These are phyloP conservation scores for Athripsodes cinereus DNA, from an alignment of 2,888 invertebrate species.

Conservation along the genomic window DNA sequence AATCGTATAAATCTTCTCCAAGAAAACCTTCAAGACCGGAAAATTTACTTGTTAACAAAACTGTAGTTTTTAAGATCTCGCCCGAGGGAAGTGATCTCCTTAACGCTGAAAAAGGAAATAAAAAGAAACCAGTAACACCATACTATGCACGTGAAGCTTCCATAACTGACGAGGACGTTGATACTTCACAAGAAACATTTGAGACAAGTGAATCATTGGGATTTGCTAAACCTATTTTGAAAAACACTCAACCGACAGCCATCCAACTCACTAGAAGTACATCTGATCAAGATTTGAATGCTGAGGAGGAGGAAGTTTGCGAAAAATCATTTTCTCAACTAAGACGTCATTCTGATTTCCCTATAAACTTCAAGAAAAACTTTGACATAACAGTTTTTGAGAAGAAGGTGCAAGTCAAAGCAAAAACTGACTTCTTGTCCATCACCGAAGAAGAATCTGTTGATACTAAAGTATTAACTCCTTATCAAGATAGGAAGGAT, in stretches of 20 bases:
- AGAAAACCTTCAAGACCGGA: conserved; percentile 61
- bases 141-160: conserved; percentile 65
- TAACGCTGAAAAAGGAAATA: conserved; percentile 51
- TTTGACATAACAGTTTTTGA: conserved; percentile 20
- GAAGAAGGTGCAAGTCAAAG: no score
- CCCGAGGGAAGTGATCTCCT: conserved; percentile 41
- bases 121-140: conserved; percentile 72
- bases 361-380: conserved; percentile 28
- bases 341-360: conserved; percentile 50
- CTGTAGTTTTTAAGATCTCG: conserved; percentile 49
- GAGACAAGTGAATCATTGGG: conserved; percentile 44
- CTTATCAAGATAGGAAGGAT: conserved; percentile 39
- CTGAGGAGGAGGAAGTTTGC: conserved; percentile 39
- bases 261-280: conserved; percentile 48
- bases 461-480: conserved; percentile 63
- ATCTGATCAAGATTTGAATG: conserved; percentile 60
- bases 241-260: conserved; percentile 31
- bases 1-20: conserved; percentile 34
- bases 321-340: conserved; percentile 34
- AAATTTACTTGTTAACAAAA: conserved; percentile 48
- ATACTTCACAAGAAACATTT: conserved; percentile 55
- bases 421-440: conserved; percentile 39
- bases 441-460: conserved; percentile 47
- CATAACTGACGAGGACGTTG: conserved; percentile 50
- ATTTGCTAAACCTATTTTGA: conserved; percentile 21